Base-by-base conservation (phyloP, 2,113 vertebrate species). In the Paramisgurnus dabryanus region DNA sequence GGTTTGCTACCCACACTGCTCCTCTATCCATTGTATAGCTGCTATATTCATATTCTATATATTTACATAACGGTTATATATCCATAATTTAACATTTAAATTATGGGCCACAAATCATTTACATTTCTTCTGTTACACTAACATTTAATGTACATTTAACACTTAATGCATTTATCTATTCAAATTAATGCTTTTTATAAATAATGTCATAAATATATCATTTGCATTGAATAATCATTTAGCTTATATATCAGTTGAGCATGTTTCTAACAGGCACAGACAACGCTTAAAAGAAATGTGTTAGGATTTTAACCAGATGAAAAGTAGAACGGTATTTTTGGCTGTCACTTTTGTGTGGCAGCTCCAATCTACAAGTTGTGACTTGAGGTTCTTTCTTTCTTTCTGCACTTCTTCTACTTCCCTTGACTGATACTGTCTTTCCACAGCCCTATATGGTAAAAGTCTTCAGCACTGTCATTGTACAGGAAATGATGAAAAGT, bases 401-500 rank as follows among this genome's bases (percentile, higher is more conserved):
- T 39, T 76, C 27, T 65, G 64, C 43, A 79, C 57, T 77, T 61
- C 81, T 78, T 64, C 85, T 83, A 87, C 85, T 89, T 85, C 74
- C 72, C 70, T 57, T 43, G 55, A 71, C 79, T 82, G 11, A 67
- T 71, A 68, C 72, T 15, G 69, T 81, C 22, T 7, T 68, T 79
- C 57, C 84, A 88, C 69, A 64, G 80, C 92, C 90, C 80, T 91
- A 91, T 91, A 93, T 83, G 92, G 91, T 90, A 88, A 92, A 82
- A 82, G 79, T 18, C 53, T 87, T 68, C 55, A 76, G 66, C 69
- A 49, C 73, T 80, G 57, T 83, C 84, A 78, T 78, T 83, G 41
- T 76, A 85, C 89, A 88, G 92, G 86, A 93, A 93, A 86, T 87
- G 43, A 85, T 75, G 84, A 71, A 86, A 71, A 80, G 4, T 41